A percentile compares a stretch with the other conserved stretches of the same genome.
Conservation (phyloP, 2,888 invertebrate species). For the Drosophila kambysellisi region DNA sequence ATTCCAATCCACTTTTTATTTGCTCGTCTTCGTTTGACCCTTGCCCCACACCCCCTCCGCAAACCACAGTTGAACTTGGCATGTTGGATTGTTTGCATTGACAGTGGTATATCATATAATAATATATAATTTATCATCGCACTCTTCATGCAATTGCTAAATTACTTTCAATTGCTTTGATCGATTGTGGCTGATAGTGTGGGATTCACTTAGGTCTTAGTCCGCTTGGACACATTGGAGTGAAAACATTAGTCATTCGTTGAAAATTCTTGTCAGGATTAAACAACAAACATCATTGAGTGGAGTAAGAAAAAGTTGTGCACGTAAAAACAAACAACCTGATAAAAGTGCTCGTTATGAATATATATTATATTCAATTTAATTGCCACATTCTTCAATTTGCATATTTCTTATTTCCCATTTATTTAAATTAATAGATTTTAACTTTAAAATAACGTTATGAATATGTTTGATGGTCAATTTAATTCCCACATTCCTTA, state of each 20-base stretch:
- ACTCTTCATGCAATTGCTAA: constrained; percentile 14
- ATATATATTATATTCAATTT: too few species aligned
- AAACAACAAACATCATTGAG: neutral
- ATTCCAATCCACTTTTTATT: constrained; percentile 50
- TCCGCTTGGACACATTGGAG: neutral
- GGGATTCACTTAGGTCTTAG: constrained; percentile 12
- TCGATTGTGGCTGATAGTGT: constrained; percentile 33
- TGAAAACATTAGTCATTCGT: neutral
- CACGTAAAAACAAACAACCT: too few species aligned
- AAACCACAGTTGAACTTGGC: constrained; percentile 43
- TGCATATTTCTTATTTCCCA: too few species aligned
- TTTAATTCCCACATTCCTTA: too few species aligned
- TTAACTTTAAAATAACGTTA: neutral
- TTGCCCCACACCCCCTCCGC: neutral
- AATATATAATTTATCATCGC: constrained; percentile 43
- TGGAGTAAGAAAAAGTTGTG: neutral
- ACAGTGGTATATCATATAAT: constrained; percentile 50
- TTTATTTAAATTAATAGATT: too few species aligned
- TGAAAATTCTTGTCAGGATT: neutral
- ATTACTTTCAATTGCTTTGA: constrained; percentile 46
- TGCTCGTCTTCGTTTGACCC: constrained; percentile 45
- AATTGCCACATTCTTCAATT: too few species aligned
- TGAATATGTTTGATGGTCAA: neutral
- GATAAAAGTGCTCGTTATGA: too few species aligned
- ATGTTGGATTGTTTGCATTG: constrained; percentile 58